Percentiles rank a stretch among this genome's conserved stretches.
Evolutionary conservation across 2,888 invertebrate species (phyloP).

Genomic region (Dasysyrphus tricinctus): DNA sequence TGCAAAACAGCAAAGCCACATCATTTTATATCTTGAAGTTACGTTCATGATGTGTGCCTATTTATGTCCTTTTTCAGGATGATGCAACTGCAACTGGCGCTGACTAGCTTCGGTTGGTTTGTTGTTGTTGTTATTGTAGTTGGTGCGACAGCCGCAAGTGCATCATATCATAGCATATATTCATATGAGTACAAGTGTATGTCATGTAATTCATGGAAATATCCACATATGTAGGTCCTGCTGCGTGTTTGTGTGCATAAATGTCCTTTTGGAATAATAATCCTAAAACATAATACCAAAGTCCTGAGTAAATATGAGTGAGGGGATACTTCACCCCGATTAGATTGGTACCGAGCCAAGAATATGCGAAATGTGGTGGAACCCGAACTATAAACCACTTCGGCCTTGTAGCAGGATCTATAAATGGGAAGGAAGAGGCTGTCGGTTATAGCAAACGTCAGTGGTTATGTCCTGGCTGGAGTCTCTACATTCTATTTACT

Average conservation of each 20-base stretch:
- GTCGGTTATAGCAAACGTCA: slow-evolving; percentile 66
- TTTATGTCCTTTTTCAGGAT: slow-evolving; percentile 57
- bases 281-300: slow-evolving; percentile 71
- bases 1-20: slow-evolving; percentile 74
- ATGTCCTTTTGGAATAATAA: slow-evolving; percentile 72
- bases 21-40: slow-evolving; percentile 69
- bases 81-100: slow-evolving; percentile 48
- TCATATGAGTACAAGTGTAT: neutral
- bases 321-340: neutral
- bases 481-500: slow-evolving; percentile 65
- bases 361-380: slow-evolving; percentile 60
- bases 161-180: slow-evolving; percentile 27
- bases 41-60: slow-evolving; percentile 59
- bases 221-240: neutral
- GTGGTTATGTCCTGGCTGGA: slow-evolving; percentile 55
- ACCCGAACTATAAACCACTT: slow-evolving; percentile 18
- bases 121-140: neutral
- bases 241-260: slow-evolving; percentile 28
- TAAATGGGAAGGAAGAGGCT: slow-evolving; percentile 12
- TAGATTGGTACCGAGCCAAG: slow-evolving; percentile 65
- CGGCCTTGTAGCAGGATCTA: slow-evolving; percentile 5
- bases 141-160: slow-evolving; percentile 50
- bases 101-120: slow-evolving; percentile 21
- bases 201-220: slow-evolving; percentile 42
- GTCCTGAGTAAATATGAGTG: slow-evolving; percentile 61